Base-by-base conservation (phyloP, 2,113 vertebrate genomes). In the Colius striatus region DNA sequence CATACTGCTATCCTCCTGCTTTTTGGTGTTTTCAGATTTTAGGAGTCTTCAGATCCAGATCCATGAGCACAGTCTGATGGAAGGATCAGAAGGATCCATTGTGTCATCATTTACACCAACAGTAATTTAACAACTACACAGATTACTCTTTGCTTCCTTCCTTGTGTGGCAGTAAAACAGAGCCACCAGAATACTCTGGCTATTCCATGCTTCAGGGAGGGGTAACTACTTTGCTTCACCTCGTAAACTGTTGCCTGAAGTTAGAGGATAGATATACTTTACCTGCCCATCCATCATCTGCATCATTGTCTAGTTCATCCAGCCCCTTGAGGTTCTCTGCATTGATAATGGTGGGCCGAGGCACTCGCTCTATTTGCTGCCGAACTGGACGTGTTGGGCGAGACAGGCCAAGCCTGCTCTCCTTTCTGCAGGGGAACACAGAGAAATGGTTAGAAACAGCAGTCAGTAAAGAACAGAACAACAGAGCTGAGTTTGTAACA, bases 271-370 rank as follows among this genome's bases (percentile, higher is more conserved):
- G 43, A 83, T 50, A 17, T 34, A 65, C 61, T 97, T 96, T 91
- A 99, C 99, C 99, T 96, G 99, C 99, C 99, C 99, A 99, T 82
- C 99, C 99, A 6, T 99, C 99, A n/a, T 99, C 99, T 0, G 98
- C 98, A 36, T 99, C 99, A 3, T 98, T 98, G 93, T 99, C 99
- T 65, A 99, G 98, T 19, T 99, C 99, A 84, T 99, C 99, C 50
- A 99, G 97, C 87, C 99, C 99, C 95, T 99, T 99, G 54, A 99
- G 97, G 95, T 99, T 99, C 43, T 99, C 99, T 2, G 99, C 99
- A 5, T 99, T 99, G 95, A 99, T 98, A 82, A 99, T 99, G 71
- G 99, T 99, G 63, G 99, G 98, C 16, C 99, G 98, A 1, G 98
- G 98, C 0, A 97, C 98, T 41, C 98, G 97, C 45, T 99, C 99